Percentiles rank a stretch among this genome's conserved stretches.
Conservation (phyloP, 2,113 vertebrate genomes). For the Lasiurus borealis region DNA sequence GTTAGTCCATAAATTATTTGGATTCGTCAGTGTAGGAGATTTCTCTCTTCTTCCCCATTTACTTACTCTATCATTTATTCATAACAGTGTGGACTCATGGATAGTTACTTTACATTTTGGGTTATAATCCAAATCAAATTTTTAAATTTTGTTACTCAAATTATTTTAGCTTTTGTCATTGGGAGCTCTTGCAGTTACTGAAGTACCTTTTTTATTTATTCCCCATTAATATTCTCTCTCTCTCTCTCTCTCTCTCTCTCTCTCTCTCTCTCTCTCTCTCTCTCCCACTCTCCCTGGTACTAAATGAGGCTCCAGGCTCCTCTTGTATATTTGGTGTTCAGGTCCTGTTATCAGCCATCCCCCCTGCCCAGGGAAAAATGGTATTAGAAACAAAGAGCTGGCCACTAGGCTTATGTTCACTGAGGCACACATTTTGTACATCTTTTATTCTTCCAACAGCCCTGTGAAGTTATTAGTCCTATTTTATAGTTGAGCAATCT, state of each 20-base stretch:
- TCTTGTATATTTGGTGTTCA: background rate
- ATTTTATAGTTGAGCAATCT: background rate
- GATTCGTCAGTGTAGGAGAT: background rate
- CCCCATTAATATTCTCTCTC: no score
- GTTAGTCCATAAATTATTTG: background rate
- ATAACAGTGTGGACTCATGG: background rate
- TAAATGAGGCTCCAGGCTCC: background rate
- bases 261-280: background rate
- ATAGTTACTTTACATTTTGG: slow-evolving; percentile 23
- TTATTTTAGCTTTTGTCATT: background rate
- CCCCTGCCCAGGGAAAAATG: background rate
- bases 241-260: no score
- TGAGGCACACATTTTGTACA: background rate
- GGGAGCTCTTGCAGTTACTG: background rate
- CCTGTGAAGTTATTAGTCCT: background rate
- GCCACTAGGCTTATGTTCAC: background rate
- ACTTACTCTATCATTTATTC: background rate
- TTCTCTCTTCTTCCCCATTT: background rate
- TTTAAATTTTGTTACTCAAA: background rate
- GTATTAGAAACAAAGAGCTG: background rate
- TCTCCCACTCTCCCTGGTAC: background rate
- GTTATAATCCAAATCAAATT: background rate
- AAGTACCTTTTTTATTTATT: background rate
- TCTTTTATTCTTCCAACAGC: background rate
- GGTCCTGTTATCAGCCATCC: background rate